phyloP scores from a whole-genome alignment of 2,797 vertebrate genomes.

The Ctenochaetus hawaiiensis region DNA sequence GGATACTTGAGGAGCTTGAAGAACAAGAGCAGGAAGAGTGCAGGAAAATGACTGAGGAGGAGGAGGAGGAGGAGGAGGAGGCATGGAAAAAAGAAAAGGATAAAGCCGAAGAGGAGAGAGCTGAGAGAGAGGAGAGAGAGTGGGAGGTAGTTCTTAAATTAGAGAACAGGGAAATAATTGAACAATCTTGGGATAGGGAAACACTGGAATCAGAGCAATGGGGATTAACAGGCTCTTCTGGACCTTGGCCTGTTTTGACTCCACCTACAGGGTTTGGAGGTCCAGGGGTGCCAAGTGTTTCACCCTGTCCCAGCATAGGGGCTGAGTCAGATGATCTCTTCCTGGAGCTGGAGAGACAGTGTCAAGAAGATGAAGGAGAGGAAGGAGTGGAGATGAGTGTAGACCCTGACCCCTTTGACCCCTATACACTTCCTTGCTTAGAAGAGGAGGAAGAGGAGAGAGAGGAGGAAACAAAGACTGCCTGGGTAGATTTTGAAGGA shows the following conservation, averaged over 20 bases:
- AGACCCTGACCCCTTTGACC: slow-evolving; percentile 75
- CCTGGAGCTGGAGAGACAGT: slow-evolving; percentile 86
- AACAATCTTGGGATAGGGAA: slow-evolving; percentile 76
- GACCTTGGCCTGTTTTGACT: slow-evolving; percentile 83
- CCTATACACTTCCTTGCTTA: slow-evolving; percentile 70
- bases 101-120: slow-evolving; percentile 79
- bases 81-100: slow-evolving; percentile 75
- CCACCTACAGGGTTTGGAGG: slow-evolving; percentile 86
- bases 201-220: slow-evolving; percentile 81
- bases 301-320: slow-evolving; percentile 85
- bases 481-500: slow-evolving; percentile 54
- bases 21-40: slow-evolving; percentile 64
- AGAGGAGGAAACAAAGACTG: slow-evolving; percentile 48
- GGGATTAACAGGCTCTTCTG: slow-evolving; percentile 80
- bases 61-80: slow-evolving; percentile 83
- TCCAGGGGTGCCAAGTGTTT: slow-evolving; percentile 74
- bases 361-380: slow-evolving; percentile 82
- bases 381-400: slow-evolving; percentile 80
- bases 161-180: slow-evolving; percentile 82
- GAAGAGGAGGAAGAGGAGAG: slow-evolving; percentile 69
- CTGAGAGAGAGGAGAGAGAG: slow-evolving; percentile 83
- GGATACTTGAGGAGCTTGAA: slow-evolving; percentile 73
- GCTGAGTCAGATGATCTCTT: slow-evolving; percentile 87
- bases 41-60: slow-evolving; percentile 75
- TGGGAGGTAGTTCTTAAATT: slow-evolving; percentile 90